A percentile compares a stretch with the other conserved stretches of the same genome.
Evolutionary conservation across 2,888 invertebrate species (phyloP).

Genomic region (Cosmopolites sordidus): DNA sequence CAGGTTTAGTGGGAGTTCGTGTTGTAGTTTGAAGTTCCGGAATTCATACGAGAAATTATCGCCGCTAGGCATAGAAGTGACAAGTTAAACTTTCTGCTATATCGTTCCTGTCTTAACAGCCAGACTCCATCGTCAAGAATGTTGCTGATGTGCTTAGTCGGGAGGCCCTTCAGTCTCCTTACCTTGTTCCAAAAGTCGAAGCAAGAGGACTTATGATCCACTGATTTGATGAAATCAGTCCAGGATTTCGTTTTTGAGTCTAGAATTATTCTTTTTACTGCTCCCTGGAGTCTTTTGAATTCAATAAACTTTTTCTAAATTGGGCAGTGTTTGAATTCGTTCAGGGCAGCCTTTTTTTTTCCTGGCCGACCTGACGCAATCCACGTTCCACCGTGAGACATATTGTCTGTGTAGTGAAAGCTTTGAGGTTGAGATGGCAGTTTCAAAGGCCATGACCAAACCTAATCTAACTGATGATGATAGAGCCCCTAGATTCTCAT

Average conservation of each 20-base stretch:
- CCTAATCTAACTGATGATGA: too few relatives aligned
- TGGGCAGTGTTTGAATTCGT: too few relatives aligned
- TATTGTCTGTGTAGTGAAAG: too few relatives aligned
- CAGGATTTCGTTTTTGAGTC: neutral
- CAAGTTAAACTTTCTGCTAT: neutral
- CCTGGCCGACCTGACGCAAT: too few relatives aligned
- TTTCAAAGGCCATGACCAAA: too few relatives aligned
- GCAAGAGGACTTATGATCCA: too few relatives aligned
- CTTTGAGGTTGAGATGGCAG: too few relatives aligned
- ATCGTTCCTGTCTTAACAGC: neutral
- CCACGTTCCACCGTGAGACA: too few relatives aligned
- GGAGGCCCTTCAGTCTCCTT: neutral
- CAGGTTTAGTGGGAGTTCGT: neutral
- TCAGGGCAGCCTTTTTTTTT: too few relatives aligned
- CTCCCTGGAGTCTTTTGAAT: neutral
- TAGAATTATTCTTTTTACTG: neutral
- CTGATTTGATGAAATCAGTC: neutral
- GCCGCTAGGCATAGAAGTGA: neutral
- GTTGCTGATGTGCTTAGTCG: neutral
- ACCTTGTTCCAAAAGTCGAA: too few relatives aligned
- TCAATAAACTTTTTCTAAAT: too few relatives aligned
- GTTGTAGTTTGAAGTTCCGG: neutral
- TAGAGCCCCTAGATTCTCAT: too few relatives aligned
- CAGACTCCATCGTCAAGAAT: neutral
- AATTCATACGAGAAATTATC: neutral